Base-by-base conservation (phyloP, 2,797 vertebrate species). In the Galagoides demidoff region DNA sequence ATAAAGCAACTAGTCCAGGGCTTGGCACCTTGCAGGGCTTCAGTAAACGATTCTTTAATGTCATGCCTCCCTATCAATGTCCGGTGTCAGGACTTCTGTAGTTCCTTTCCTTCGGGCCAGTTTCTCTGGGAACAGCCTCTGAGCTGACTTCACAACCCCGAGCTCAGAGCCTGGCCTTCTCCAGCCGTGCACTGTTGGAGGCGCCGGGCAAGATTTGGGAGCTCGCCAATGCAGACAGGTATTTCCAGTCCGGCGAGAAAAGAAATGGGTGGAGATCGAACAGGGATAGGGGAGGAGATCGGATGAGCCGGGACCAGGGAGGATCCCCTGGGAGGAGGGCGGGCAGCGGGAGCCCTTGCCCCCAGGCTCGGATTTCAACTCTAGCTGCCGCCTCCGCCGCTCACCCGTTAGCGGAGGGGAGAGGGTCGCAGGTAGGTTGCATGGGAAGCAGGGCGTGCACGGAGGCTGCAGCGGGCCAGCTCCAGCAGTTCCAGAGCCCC, bases 191-290 rank as follows among this genome's bases (percentile, higher is more conserved):
- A 12, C 77, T 0, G 39, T n/a, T 82, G 89, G 83, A 76, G 88
- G 94, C 29, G 73, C 91, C 89, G 92, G 68, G 39, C 81, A 59
- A 66, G 79, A 63, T 55, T 64, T 86, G 97, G 97, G 77, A 68
- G 88, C 59, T 19, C 52, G 92, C 95, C 92, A 96, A 86, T 0
- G 39, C 95, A 83, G 96, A 97, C 98, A 97, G 97, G 97, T 97
- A 95, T 98, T 98, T 97, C 98, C 97, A 98, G 97, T 96, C 85
- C 6, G 59, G 96, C 76, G 23, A 82, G 86, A 39, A 79, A 94
- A 79, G 84, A 78, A 70, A 66, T 43, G 83, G 71, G 83, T 66
- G 93, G 85, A 85, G 95, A 64, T n/a, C 70, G 90, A 87, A 74
- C 43, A 34, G 29, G 88, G 71, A 39, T 31, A 14, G 27, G 37